Base-by-base conservation (phyloP, 2,113 vertebrate genomes). In the Cisticola juncidis region DNA sequence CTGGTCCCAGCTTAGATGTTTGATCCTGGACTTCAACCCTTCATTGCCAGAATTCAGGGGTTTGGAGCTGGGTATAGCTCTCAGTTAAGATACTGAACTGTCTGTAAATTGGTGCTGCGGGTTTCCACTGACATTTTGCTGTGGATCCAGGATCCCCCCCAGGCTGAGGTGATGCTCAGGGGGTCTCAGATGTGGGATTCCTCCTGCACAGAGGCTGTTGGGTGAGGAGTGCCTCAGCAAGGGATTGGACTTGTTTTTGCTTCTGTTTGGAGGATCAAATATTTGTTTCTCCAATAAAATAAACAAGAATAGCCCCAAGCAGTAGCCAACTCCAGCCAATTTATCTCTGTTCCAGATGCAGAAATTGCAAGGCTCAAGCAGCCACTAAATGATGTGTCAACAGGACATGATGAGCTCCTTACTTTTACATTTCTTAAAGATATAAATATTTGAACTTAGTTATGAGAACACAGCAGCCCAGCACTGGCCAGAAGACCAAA, bases 121-220 rank as follows among this genome's bases (percentile, higher is more conserved):
- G 15, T 38, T 90, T 45, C 12, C 5, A 1, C 28, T 4, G 18
- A n/a, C 0, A 0, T 69, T 69, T 56, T 69, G 10, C 24, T 83
- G 50, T 45, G 28, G 12, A 69, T 73, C 45, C 40, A 77, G 56
- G 64, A 36, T 44, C 19, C 20, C 22, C n/a, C 40, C 17, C 40
- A 57, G 56, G 42, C 31, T 62, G 56, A 71, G 38, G 66, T 51
- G 80, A 28, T 82, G n/a, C 31, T 73, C 72, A 38, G 28, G 9
- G 9, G 3, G 2, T 51, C 44, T 76, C 61, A 50, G 10, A 20
- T 11, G 15, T 19, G 38, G 23, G 4, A 9, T 62, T 45, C 13
- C 57, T 62, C 31, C 44, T 53, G 33, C 51, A 38, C 23, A 62
- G 60, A 62, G 10, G 26, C 8, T 87, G 33, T 14, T 81, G 54